A percentile compares a stretch with the other conserved stretches of the same genome.
Conservation (phyloP, 2,113 vertebrate species). For the Microcebus lehilahytsara region DNA sequence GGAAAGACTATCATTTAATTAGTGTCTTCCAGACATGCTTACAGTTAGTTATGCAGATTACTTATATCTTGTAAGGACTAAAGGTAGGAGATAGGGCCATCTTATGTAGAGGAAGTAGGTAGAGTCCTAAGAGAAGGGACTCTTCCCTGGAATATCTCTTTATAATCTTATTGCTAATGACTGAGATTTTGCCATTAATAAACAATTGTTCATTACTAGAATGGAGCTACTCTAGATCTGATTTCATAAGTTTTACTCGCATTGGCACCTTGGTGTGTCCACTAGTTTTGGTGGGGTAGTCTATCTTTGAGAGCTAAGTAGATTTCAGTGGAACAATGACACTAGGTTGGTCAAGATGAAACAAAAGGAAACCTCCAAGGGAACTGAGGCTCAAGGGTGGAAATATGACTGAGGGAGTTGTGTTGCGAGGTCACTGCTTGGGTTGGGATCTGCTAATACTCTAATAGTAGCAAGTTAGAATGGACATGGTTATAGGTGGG, state of each 20-base stretch:
- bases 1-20: neutral
- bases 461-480: neutral
- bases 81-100: neutral
- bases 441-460: neutral
- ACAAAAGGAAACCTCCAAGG: neutral
- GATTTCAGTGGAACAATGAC: neutral
- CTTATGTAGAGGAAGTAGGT: neutral
- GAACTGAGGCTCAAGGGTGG: neutral
- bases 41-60: neutral
- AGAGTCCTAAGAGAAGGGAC: neutral
- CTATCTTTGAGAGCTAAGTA: neutral
- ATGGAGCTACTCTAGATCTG: neutral
- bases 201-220: neutral
- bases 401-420: neutral
- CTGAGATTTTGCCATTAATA: neutral
- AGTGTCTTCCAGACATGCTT: neutral
- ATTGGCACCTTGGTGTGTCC: neutral
- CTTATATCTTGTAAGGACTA: neutral
- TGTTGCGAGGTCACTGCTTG: neutral
- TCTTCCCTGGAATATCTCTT: neutral
- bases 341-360: neutral
- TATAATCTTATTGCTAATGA: neutral
- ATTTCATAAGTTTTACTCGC: neutral
- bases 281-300: neutral
- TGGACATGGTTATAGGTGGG: neutral